phyloP scores from a whole-genome alignment of 2,113 vertebrate genomes.

The Megalops atlanticus region DNA sequence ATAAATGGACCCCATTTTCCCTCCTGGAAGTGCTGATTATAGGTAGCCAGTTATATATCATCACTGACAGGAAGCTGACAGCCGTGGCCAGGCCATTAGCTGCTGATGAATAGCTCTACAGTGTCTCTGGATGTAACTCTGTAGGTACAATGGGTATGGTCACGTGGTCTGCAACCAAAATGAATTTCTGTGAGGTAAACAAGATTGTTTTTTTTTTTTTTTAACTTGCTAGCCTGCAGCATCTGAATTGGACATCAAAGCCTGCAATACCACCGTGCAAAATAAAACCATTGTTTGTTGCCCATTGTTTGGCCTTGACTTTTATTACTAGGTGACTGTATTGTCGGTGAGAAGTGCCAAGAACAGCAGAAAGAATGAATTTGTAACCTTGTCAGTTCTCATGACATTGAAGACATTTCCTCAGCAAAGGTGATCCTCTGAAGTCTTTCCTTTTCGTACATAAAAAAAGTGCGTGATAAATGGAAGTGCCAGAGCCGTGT shows the following conservation, averaged over 20 bases:
- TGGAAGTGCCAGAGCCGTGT: no score
- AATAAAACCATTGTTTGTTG: not conserved
- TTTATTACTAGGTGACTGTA: not conserved
- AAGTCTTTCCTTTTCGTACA: no score
- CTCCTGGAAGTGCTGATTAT: slow-evolving; percentile 33
- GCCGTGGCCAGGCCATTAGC: slow-evolving; percentile 49
- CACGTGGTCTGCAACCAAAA: not conserved
- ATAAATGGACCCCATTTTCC: slow-evolving; percentile 40
- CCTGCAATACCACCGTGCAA: no score
- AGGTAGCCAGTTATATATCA: slow-evolving; percentile 55
- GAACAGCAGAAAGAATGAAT: not conserved
- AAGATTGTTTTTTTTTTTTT: not conserved
- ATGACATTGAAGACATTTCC: not conserved
- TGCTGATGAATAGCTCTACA: slow-evolving; percentile 48
- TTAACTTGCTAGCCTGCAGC: not conserved
- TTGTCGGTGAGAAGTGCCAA: not conserved
- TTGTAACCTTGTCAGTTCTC: no score
- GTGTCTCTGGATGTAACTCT: slow-evolving; percentile 20
- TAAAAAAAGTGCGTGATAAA: not conserved
- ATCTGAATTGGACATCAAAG: not conserved
- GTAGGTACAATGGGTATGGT: not conserved
- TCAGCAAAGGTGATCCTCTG: no score
- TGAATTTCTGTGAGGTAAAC: slow-evolving; percentile 24
- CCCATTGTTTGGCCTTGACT: not conserved
- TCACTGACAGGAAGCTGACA: slow-evolving; percentile 41